phyloP scores from a whole-genome alignment of 2,888 invertebrate species.

The Andrena haemorrhoa region DNA sequence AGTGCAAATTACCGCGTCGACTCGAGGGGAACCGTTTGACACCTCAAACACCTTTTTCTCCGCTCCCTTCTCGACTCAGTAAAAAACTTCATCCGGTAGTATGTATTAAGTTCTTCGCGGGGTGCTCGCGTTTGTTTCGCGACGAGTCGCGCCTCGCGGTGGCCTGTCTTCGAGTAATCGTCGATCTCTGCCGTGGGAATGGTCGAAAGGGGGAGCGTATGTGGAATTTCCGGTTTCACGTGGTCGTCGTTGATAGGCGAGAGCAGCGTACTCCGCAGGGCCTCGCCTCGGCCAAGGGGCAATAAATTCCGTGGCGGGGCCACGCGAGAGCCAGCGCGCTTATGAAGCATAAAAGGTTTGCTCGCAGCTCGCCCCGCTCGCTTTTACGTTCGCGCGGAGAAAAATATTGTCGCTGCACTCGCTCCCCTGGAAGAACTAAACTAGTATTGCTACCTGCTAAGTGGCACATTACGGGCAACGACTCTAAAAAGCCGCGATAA shows the following conservation, averaged over 20 bases:
- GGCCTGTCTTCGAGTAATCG: neutral
- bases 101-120: conserved; percentile 16
- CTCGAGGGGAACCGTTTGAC: neutral
- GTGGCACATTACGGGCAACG: conserved; percentile 48
- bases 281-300: conserved; percentile 25
- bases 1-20: neutral
- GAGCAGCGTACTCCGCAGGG: conserved; percentile 39
- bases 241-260: conserved; percentile 38
- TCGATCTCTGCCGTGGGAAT: neutral
- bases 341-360: conserved; percentile 67
- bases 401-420: conserved; percentile 60
- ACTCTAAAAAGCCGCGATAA: conserved; percentile 43
- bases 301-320: conserved; percentile 57
- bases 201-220: neutral
- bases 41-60: neutral
- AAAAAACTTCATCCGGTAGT: neutral
- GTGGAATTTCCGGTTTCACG: conserved; percentile 41
- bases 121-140: neutral
- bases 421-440: conserved; percentile 33
- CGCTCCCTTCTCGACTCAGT: neutral
- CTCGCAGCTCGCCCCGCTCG: conserved; percentile 36
- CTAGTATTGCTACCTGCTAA: conserved; percentile 55
- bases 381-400: conserved; percentile 60
- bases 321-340: conserved; percentile 30
- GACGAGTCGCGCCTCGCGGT: neutral